Percentiles rank a stretch among this genome's conserved stretches.
These are phyloP conservation scores for Syritta pipiens DNA, from an alignment of 2,888 invertebrate species.

Conservation along the genomic window DNA sequence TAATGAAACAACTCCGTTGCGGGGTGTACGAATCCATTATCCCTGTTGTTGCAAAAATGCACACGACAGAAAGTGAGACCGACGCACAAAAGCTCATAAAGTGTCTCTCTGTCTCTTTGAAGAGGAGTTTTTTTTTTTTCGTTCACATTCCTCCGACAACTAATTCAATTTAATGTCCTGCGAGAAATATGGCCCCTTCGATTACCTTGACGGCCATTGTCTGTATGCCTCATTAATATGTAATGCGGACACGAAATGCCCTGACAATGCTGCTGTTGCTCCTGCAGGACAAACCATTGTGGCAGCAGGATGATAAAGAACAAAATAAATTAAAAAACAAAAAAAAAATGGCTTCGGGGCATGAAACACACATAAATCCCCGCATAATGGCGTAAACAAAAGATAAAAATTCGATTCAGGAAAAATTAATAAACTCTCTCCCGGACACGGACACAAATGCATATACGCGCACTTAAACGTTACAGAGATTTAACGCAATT, in stretches of 20 bases:
- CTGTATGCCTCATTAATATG: conserved; percentile 63
- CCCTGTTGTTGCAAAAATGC: conserved; percentile 10
- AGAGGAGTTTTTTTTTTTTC: no score
- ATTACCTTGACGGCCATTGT: conserved; percentile 29
- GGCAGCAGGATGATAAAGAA: neutral
- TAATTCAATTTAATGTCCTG: conserved; percentile 61
- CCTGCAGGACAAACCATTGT: neutral
- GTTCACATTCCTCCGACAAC: conserved; percentile 58
- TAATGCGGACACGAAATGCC: conserved; percentile 25
- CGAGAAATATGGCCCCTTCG: neutral
- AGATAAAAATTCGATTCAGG: conserved; percentile 54
- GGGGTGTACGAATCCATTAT: conserved; percentile 53
- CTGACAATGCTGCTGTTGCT: neutral
- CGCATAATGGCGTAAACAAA: conserved; percentile 53
- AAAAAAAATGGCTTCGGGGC: conserved; percentile 14
- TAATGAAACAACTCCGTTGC: conserved; percentile 36
- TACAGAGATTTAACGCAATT: conserved; percentile 32
- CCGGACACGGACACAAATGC: neutral
- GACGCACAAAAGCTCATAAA: conserved; percentile 44
- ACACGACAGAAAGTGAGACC: neutral
- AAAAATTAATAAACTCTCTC: conserved; percentile 47
- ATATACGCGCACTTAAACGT: no score
- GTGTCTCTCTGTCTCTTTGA: conserved; percentile 43
- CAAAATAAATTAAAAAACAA: conserved; percentile 2
- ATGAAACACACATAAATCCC: conserved; percentile 46